phyloP scores from a whole-genome alignment of 1,140 invertebrate species.

The Spodoptera litura region DNA sequence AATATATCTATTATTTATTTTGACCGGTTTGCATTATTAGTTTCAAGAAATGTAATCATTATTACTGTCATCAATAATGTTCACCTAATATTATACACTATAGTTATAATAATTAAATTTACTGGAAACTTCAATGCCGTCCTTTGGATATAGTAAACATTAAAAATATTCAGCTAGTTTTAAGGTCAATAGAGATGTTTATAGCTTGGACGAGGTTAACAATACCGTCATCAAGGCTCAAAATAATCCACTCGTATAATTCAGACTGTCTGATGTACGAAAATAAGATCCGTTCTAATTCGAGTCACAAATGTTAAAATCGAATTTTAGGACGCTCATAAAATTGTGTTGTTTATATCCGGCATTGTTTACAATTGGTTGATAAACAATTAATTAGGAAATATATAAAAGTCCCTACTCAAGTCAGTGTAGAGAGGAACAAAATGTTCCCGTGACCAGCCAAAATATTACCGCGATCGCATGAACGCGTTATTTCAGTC shows the following conservation, averaged over 20 bases:
- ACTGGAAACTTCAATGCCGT: slow-evolving; percentile 12
- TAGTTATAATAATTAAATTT: background rate
- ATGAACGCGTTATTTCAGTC: slow-evolving; percentile 79
- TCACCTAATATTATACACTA: no score
- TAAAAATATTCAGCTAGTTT: slow-evolving; percentile 48
- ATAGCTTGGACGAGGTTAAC: slow-evolving; percentile 76
- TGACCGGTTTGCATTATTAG: no score
- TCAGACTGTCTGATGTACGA: slow-evolving; percentile 59
- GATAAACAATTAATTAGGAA: background rate
- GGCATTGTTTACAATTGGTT: background rate
- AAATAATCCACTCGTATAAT: slow-evolving; percentile 71
- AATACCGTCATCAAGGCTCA: slow-evolving; percentile 81
- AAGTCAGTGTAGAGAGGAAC: slow-evolving; percentile 43
- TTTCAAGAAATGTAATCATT: no score
- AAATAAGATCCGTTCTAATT: slow-evolving; percentile 60
- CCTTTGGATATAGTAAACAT: slow-evolving; percentile 40
- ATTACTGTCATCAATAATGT: no score
- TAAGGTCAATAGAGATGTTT: slow-evolving; percentile 68
- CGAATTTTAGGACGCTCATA: background rate
- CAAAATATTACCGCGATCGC: slow-evolving; percentile 54
- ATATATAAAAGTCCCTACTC: slow-evolving; percentile 12
- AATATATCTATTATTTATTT: background rate
- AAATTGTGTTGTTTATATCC: background rate
- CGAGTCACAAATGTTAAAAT: slow-evolving; percentile 19
- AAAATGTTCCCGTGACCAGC: slow-evolving; percentile 51